A percentile compares a stretch with the other conserved stretches of the same genome.
phyloP scores from a whole-genome alignment of 2,113 vertebrate genomes.

The Tichodroma muraria region DNA sequence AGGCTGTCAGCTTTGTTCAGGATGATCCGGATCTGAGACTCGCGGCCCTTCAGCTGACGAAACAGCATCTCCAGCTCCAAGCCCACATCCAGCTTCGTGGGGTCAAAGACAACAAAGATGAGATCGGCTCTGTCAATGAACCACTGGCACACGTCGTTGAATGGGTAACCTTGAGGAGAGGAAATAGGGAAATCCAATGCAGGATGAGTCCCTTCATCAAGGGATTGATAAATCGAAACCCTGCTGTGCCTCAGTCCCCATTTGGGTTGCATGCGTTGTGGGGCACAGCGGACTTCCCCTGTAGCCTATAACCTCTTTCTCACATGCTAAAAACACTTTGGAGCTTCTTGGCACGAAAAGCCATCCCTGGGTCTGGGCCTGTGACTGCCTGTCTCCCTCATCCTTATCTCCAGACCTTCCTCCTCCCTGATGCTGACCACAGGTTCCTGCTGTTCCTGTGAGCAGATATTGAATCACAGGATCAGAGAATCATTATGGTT shows the following conservation, averaged over 20 bases:
- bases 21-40: conserved; percentile 98
- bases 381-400: background rate
- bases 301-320: background rate
- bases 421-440: background rate
- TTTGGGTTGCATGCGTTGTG: background rate
- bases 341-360: background rate
- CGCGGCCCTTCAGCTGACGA: conserved; percentile 91
- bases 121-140: conserved; percentile 97
- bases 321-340: background rate
- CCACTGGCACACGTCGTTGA: conserved; percentile 98
- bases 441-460: background rate
- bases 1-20: conserved; percentile 96
- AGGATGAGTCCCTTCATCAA: background rate
- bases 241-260: background rate
- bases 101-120: conserved; percentile 97
- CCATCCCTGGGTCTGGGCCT: background rate
- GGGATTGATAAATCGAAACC: background rate
- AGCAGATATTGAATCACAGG: background rate
- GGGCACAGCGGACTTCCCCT: background rate
- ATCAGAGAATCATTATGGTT: background rate
- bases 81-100: conserved; percentile 95
- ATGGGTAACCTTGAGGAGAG: conserved; percentile 85
- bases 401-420: background rate
- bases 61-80: conserved; percentile 96
- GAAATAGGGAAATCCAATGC: conserved; percentile 14